Conservation (phyloP, 2,113 vertebrate species). For the Butorides virescens region DNA sequence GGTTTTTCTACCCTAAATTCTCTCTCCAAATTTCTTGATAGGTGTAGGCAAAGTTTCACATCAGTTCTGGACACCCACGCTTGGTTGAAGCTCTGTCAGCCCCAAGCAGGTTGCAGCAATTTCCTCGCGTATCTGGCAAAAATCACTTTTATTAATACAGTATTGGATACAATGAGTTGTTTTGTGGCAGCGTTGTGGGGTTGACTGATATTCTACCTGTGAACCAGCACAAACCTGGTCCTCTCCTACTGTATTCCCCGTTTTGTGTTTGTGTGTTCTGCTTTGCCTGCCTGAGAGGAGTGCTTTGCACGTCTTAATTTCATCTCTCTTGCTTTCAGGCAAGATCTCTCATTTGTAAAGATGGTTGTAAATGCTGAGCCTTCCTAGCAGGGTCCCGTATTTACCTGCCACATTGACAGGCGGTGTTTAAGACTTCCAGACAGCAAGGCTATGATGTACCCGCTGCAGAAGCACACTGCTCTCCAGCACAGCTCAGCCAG, state of each 20-base stretch:
- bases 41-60: neutral
- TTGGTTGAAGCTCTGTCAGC: neutral
- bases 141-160: neutral
- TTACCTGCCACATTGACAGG: neutral
- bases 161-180: neutral
- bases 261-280: conserved; percentile 26
- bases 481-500: neutral
- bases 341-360: conserved; percentile 26
- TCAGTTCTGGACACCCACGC: neutral
- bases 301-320: conserved; percentile 51
- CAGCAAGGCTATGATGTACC: neutral
- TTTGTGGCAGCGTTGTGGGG: neutral
- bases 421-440: neutral
- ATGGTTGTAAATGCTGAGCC: neutral
- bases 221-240: neutral
- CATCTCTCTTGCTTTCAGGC: conserved; percentile 40
- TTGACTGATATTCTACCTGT: conserved; percentile 46
- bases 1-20: neutral
- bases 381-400: neutral
- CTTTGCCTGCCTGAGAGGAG: conserved; percentile 6
- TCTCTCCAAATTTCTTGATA: neutral
- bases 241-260: neutral
- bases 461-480: neutral
- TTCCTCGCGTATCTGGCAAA: neutral
- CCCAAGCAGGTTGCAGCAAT: neutral